Conservation (phyloP, 2,797 vertebrate species). For the Odontamblyopus rebecca region DNA sequence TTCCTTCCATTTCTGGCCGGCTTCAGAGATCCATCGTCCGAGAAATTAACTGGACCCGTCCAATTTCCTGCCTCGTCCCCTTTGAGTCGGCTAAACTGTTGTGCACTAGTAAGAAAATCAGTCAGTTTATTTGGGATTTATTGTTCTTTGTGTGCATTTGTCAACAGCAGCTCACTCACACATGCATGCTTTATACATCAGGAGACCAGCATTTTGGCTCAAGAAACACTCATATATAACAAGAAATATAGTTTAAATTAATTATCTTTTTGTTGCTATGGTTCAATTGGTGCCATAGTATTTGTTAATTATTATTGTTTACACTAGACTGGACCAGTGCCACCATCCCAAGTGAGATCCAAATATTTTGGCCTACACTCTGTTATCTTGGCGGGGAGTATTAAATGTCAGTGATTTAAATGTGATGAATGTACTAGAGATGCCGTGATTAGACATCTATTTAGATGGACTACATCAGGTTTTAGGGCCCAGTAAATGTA, state of each 20-base stretch:
- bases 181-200: constrained; percentile 33
- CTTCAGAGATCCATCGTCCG: constrained; percentile 91
- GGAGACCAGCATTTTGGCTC: constrained; percentile 46
- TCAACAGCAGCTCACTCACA: constrained; percentile 55
- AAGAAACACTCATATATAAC: constrained; percentile 38
- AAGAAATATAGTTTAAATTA: constrained; percentile 29
- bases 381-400: constrained; percentile 17
- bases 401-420: constrained; percentile 23
- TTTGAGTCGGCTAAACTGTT: constrained; percentile 99
- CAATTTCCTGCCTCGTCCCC: constrained; percentile 97
- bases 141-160: constrained; percentile 50
- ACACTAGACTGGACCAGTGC: constrained; percentile 29
- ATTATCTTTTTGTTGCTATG: constrained; percentile 20
- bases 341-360: constrained; percentile 30
- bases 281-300: constrained; percentile 31
- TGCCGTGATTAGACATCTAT: constrained; percentile 20
- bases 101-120: constrained; percentile 96
- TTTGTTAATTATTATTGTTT: constrained; percentile 18
- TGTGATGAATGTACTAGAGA: constrained; percentile 26
- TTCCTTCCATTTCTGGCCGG: constrained; percentile 92
- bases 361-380: constrained; percentile 23
- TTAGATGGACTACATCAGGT: background rate
- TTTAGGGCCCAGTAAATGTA: background rate
- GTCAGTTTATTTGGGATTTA: constrained; percentile 85
- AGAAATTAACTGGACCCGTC: constrained; percentile 97